Percentiles rank a stretch among this genome's conserved stretches.
Conservation (phyloP, 2,888 invertebrate genomes). For the Julus scandinavius region DNA sequence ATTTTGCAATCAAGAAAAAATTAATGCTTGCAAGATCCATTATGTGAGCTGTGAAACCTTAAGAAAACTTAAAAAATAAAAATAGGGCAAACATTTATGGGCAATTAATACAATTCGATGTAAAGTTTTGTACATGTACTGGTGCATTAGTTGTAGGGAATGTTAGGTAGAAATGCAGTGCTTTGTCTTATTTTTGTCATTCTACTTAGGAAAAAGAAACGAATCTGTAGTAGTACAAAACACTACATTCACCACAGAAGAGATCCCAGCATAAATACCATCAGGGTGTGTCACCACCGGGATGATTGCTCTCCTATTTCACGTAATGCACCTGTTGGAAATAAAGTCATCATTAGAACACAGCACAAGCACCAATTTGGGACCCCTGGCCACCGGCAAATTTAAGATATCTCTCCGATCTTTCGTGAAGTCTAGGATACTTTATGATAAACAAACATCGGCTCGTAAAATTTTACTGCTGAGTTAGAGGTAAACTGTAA, state of each 20-base stretch:
- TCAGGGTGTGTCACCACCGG: constrained; percentile 56
- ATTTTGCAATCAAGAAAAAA: constrained; percentile 48
- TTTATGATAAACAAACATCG: constrained; percentile 48
- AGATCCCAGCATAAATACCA: constrained; percentile 59
- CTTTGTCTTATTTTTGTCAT: constrained; percentile 54
- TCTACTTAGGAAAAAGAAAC: constrained; percentile 54
- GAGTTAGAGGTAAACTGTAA: constrained; percentile 50
- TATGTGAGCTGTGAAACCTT: constrained; percentile 58
- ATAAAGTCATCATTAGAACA: constrained; percentile 58
- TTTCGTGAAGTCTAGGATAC: constrained; percentile 51
- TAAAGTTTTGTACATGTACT: constrained; percentile 52
- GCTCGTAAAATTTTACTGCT: constrained; percentile 48
- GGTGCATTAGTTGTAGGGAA: constrained; percentile 54
- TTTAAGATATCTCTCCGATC: constrained; percentile 9
- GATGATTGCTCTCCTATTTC: constrained; percentile 56
- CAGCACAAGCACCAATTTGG: constrained; percentile 52
- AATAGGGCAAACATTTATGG: constrained; percentile 53
- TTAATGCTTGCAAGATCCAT: constrained; percentile 58
- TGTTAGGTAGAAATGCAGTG: constrained; percentile 57
- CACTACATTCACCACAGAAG: constrained; percentile 59
- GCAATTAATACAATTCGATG: constrained; percentile 57
- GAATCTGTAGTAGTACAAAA: constrained; percentile 57
- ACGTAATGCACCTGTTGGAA: constrained; percentile 58
- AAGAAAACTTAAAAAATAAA: constrained; percentile 52
- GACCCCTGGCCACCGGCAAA: constrained; percentile 51